These are phyloP conservation scores for Etia nguti DNA, from an alignment of 2,113 vertebrate genomes.

Conservation along the genomic window DNA sequence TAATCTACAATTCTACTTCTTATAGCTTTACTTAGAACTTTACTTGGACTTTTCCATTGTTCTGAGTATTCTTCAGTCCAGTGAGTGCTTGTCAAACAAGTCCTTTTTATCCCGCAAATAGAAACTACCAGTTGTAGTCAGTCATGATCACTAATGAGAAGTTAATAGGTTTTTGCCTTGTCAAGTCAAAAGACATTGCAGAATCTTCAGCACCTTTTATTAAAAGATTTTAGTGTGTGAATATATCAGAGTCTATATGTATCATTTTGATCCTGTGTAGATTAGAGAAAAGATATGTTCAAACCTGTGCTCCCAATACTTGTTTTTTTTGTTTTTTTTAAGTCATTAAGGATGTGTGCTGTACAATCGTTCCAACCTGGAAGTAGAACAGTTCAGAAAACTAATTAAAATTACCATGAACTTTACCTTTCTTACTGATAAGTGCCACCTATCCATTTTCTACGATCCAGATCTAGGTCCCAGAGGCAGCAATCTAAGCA, in stretches of 20 bases:
- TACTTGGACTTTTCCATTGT: not conserved
- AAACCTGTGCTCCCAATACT: not conserved
- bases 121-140: not conserved
- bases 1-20: not conserved
- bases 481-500: not conserved
- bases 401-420: not conserved
- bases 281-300: not conserved
- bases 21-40: not conserved
- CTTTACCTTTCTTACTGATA: not conserved
- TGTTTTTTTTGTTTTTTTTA: accelerated
- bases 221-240: not conserved
- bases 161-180: not conserved
- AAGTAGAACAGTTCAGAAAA: not conserved
- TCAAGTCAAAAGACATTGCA: not conserved
- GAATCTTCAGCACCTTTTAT: not conserved
- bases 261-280: not conserved
- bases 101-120: not conserved
- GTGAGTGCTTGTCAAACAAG: not conserved
- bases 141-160: not conserved
- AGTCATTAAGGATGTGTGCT: not conserved
- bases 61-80: not conserved
- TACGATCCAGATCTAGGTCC: not conserved
- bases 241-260: not conserved
- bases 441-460: not conserved
- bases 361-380: not conserved